Conservation (phyloP, 2,113 vertebrate genomes). For the Willisornis vidua region DNA sequence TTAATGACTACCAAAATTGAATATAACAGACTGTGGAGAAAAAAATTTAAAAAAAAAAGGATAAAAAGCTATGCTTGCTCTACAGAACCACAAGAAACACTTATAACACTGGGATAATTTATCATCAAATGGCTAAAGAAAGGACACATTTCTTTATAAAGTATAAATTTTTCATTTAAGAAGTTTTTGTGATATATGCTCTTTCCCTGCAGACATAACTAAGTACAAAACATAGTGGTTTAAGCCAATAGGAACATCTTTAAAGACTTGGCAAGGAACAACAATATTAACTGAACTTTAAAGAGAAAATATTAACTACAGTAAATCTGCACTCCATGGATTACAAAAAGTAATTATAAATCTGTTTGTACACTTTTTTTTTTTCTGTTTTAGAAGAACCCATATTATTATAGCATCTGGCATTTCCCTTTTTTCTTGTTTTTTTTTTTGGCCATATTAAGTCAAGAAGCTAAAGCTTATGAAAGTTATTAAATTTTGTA, state of each 20-base stretch:
- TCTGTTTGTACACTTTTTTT: slow-evolving; percentile 22
- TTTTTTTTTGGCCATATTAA: background rate
- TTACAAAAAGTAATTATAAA: slow-evolving; percentile 46
- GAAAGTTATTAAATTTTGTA: slow-evolving; percentile 43
- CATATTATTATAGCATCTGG: background rate
- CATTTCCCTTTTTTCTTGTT: background rate
- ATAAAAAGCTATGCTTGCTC: background rate
- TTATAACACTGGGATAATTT: background rate
- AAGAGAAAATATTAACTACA: slow-evolving; percentile 45
- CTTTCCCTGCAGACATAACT: background rate
- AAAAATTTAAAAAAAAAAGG: background rate
- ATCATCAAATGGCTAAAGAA: background rate
- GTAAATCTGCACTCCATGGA: slow-evolving; percentile 4
- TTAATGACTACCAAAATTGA: background rate
- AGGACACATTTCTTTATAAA: background rate
- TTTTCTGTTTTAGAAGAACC: background rate
- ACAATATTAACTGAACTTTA: slow-evolving; percentile 53
- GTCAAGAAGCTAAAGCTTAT: slow-evolving; percentile 19
- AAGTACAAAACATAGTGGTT: background rate
- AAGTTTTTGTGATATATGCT: background rate
- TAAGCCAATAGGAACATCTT: background rate
- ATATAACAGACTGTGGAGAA: fast-evolving
- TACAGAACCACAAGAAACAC: background rate
- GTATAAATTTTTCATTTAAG: background rate
- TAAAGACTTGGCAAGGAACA: background rate